Conservation (phyloP, 1,140 invertebrate species). For the Zaprionus inermis region DNA sequence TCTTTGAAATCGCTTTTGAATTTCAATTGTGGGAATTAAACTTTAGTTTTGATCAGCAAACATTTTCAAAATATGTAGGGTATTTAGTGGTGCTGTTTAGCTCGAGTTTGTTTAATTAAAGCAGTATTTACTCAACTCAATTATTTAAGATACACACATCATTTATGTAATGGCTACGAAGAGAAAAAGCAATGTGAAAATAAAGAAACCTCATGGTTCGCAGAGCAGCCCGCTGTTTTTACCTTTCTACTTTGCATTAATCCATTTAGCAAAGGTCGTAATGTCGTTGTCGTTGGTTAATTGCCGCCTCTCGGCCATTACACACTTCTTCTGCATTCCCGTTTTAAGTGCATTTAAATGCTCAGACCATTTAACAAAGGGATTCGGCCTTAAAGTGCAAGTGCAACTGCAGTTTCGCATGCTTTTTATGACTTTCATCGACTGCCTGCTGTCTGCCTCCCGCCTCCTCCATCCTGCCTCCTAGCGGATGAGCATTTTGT, state of each 20-base stretch:
- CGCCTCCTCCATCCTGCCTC: slow-evolving; percentile 10
- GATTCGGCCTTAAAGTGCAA: slow-evolving; percentile 53
- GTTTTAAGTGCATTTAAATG: slow-evolving; percentile 69
- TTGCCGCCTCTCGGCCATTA: slow-evolving; percentile 23
- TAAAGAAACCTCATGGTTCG: neutral
- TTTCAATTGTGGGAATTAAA: too few relatives aligned
- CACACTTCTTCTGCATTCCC: slow-evolving; percentile 11
- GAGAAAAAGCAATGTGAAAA: neutral
- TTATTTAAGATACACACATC: neutral
- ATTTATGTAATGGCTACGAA: neutral
- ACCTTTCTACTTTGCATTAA: neutral
- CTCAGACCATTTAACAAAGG: slow-evolving; percentile 58
- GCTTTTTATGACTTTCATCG: slow-evolving; percentile 51
- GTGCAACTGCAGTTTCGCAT: slow-evolving; percentile 25
- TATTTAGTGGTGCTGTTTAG: too few relatives aligned
- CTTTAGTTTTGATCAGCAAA: too few relatives aligned
- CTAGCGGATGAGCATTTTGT: slow-evolving; percentile 21
- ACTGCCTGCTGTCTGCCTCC: slow-evolving; percentile 21
- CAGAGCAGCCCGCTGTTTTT: neutral
- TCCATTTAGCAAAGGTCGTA: neutral
- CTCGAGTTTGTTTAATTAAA: neutral
- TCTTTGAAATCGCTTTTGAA: too few relatives aligned
- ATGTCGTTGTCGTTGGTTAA: slow-evolving; percentile 16
- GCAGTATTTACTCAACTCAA: neutral
- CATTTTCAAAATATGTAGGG: too few relatives aligned